Evolutionary conservation across 2,113 vertebrate species (phyloP).

Genomic region (Lathamus discolor): DNA sequence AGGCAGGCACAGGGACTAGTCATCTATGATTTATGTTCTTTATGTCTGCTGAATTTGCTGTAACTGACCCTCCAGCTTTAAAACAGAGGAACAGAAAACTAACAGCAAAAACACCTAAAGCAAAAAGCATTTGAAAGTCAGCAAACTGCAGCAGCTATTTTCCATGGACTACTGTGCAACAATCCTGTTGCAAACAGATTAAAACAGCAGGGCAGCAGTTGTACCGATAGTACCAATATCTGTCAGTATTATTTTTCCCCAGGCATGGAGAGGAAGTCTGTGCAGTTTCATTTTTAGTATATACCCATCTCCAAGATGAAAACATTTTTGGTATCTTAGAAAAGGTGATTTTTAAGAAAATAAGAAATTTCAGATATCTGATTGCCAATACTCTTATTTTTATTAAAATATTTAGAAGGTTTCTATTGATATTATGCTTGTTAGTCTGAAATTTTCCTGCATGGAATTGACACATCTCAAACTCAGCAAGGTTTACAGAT

Average conservation of each 20-base stretch:
- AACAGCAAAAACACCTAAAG: not conserved
- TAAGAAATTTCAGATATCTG: not conserved
- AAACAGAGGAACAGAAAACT: not conserved
- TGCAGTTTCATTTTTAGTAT: not conserved
- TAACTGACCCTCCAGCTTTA: not conserved
- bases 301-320: not conserved
- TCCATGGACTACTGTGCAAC: not conserved
- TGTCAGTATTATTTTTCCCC: constrained; percentile 6
- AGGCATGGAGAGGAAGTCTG: not conserved
- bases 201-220: constrained; percentile 35
- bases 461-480: not conserved
- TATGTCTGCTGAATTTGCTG: not conserved
- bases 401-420: not conserved
- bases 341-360: not conserved
- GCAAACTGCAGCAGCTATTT: constrained; percentile 14
- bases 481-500: not conserved
- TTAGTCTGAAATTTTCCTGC: not conserved
- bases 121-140: constrained; percentile 34
- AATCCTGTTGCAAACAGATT: not conserved
- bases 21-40: not conserved
- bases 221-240: not conserved
- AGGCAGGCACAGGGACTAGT: not conserved
- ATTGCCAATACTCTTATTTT: not conserved
- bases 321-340: not conserved
- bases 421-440: not conserved